phyloP scores from a whole-genome alignment of 1,140 invertebrate species.

The Neodiprion fabricii region DNA sequence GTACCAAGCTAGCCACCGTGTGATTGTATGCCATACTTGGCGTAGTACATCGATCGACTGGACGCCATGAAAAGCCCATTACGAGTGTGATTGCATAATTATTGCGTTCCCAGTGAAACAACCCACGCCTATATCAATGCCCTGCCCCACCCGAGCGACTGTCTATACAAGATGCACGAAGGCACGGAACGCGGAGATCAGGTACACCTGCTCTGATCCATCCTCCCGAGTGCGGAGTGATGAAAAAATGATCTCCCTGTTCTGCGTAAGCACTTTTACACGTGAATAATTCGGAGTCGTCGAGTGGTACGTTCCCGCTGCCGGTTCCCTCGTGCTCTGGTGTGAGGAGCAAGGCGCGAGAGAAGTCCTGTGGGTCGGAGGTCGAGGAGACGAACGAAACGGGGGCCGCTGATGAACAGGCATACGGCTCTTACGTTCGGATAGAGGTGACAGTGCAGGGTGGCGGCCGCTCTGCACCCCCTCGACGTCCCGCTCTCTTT shows the following conservation, averaged over 20 bases:
- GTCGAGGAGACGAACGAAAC: background rate
- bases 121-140: no score
- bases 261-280: constrained; percentile 7
- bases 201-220: no score
- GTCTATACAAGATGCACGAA: background rate
- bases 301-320: background rate
- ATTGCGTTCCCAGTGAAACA: no score
- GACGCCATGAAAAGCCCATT: no score
- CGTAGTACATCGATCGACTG: no score
- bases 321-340: background rate
- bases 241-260: constrained; percentile 2
- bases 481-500: background rate
- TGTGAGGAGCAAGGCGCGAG: background rate
- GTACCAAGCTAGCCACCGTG: no score
- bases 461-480: background rate
- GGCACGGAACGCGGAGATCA: background rate
- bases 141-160: background rate
- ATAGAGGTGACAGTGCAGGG: background rate
- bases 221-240: background rate
- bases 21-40: no score
- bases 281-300: background rate
- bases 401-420: background rate
- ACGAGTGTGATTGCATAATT: no score
- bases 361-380: background rate
- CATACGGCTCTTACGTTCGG: background rate